Evolutionary conservation across 2,113 vertebrate genomes (phyloP).

Genomic region (Cairina moschata): DNA sequence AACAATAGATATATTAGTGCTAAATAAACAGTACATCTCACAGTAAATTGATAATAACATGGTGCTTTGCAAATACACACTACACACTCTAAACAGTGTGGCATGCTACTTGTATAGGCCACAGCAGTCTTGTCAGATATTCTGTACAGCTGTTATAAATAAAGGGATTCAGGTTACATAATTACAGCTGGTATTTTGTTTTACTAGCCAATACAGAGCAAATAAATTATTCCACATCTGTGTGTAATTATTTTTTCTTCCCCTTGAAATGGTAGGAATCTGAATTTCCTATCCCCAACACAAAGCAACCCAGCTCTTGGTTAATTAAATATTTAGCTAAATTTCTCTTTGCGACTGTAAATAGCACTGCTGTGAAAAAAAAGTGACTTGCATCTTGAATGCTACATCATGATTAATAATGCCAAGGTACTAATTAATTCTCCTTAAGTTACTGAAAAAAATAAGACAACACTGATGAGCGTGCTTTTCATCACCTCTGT

Average conservation of each 20-base stretch:
- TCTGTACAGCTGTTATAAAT: not conserved
- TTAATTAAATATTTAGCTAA: conserved; percentile 18
- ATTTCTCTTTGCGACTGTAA: not conserved
- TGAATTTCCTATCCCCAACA: not conserved
- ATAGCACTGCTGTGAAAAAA: not conserved
- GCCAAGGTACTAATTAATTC: not conserved
- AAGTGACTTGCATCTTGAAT: not conserved
- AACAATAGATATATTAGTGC: not conserved
- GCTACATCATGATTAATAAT: not conserved
- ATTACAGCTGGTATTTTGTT: not conserved
- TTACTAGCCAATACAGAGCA: conserved; percentile 13
- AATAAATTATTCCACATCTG: not conserved
- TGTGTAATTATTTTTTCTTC: not conserved
- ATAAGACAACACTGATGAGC: not conserved
- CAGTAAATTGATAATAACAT: not conserved
- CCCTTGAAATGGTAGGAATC: not conserved
- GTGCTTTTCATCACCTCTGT: not conserved
- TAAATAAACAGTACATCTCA: not conserved
- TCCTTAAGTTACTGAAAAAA: not conserved
- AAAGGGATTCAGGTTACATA: not conserved
- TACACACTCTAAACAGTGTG: not conserved
- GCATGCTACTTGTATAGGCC: not conserved
- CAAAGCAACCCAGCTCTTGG: not conserved
- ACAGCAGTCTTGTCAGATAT: not conserved
- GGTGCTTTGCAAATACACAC: not conserved